Evolutionary conservation across 2,888 invertebrate genomes (phyloP).

Genomic region (Neoascia interrupta): DNA sequence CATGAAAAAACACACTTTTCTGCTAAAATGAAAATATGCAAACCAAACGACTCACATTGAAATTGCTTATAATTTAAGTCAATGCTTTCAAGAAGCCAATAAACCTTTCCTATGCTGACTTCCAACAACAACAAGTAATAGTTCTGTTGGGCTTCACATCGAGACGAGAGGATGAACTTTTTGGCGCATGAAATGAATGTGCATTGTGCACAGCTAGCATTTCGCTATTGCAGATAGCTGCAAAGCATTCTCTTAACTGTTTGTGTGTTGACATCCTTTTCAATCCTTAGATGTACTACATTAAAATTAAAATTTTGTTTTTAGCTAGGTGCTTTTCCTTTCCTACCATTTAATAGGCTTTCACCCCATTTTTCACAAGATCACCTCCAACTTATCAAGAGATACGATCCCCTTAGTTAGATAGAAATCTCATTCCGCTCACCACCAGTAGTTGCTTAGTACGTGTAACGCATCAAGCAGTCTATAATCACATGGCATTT

Average conservation of each 20-base stretch:
- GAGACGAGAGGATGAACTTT: too few relatives aligned
- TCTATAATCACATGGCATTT: constrained; percentile 54
- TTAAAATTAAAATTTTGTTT: neutral
- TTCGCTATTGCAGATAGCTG: neutral
- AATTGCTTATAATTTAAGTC: too few relatives aligned
- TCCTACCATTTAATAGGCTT: neutral
- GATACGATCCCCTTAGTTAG: constrained; percentile 8
- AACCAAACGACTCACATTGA: too few relatives aligned
- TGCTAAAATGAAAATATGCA: too few relatives aligned
- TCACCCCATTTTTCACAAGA: neutral
- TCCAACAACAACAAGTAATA: too few relatives aligned
- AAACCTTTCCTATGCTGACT: too few relatives aligned
- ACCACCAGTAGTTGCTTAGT: constrained; percentile 1
- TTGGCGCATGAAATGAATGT: too few relatives aligned
- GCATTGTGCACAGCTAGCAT: too few relatives aligned
- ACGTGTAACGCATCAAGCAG: neutral
- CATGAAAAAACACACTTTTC: too few relatives aligned
- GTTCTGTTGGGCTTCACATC: too few relatives aligned
- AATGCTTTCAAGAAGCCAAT: too few relatives aligned
- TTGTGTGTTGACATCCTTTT: neutral
- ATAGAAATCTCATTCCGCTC: constrained; percentile 43
- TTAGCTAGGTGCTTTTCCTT: neutral
- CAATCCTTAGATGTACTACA: neutral
- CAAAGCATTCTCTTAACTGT: neutral
- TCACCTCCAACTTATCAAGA: constrained; percentile 20